Conservation (phyloP, 2,888 invertebrate species). For the Ernsta delagoae region DNA sequence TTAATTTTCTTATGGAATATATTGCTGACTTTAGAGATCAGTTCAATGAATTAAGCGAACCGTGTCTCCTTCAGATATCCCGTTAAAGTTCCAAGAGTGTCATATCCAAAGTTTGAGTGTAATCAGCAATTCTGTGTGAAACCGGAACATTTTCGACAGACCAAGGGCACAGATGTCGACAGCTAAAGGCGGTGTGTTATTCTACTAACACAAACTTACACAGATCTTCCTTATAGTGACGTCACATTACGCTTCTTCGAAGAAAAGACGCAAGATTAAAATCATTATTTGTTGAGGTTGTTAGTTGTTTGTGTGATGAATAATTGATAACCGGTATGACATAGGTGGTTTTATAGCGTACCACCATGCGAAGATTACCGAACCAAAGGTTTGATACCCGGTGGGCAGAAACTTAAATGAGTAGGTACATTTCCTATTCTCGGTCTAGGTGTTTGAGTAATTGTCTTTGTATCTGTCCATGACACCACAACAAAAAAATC, state of each 20-base stretch:
- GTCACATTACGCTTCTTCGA: neutral
- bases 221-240: neutral
- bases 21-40: neutral
- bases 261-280: no score
- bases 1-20: neutral
- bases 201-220: neutral
- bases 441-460: no score
- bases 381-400: no score
- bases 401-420: no score
- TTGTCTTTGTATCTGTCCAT: no score
- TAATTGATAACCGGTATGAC: no score
- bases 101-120: constrained; percentile 26
- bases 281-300: no score
- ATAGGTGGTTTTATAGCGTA: no score
- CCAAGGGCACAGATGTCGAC: constrained; percentile 1
- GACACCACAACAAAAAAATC: no score
- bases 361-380: no score
- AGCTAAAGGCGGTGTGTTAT: neutral
- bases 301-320: no score
- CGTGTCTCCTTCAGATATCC: neutral
- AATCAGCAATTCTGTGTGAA: constrained; percentile 18
- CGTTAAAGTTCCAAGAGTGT: constrained; percentile 27
- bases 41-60: constrained; percentile 7
- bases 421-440: no score
- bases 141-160: neutral